A percentile compares a stretch with the other conserved stretches of the same genome.
phyloP scores from a whole-genome alignment of 2,888 invertebrate genomes.

The Coenonympha glycerion region DNA sequence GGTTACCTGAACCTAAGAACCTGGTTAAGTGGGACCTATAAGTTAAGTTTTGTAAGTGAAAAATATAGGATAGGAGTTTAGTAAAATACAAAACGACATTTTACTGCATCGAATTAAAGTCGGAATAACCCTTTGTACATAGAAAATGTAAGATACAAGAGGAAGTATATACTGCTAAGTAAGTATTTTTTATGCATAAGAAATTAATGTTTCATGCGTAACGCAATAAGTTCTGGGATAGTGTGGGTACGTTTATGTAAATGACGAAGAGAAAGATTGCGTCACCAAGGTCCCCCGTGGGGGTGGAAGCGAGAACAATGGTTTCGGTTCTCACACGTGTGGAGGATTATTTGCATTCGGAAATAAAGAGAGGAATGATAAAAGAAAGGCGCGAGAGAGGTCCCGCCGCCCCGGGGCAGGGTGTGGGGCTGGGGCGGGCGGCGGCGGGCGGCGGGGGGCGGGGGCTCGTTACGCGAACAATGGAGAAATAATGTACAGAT shows the following conservation, averaged over 20 bases:
- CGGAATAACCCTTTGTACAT: neutral
- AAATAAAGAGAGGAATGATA: slow-evolving; percentile 77
- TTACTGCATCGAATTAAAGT: too few relatives aligned
- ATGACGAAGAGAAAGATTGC: slow-evolving; percentile 73
- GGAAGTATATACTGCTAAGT: slow-evolving; percentile 4
- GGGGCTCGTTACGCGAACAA: slow-evolving; percentile 76
- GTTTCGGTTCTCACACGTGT: slow-evolving; percentile 78
- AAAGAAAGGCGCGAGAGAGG: slow-evolving; percentile 77
- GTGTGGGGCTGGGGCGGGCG: slow-evolving; percentile 56
- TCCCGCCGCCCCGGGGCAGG: slow-evolving; percentile 73
- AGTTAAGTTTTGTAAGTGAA: too few relatives aligned
- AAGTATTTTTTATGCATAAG: slow-evolving; percentile 15
- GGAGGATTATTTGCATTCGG: slow-evolving; percentile 78
- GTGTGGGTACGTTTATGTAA: slow-evolving; percentile 60
- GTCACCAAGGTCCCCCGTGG: slow-evolving; percentile 73
- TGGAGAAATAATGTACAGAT: slow-evolving; percentile 78
- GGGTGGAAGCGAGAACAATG: slow-evolving; percentile 73
- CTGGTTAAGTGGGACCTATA: too few relatives aligned
- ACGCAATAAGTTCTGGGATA: slow-evolving; percentile 46
- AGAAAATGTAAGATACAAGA: neutral
- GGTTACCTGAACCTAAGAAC: too few relatives aligned
- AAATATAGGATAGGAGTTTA: too few relatives aligned
- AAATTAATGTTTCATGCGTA: slow-evolving; percentile 25
- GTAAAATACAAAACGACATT: too few relatives aligned
- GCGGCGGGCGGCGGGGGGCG: slow-evolving; percentile 46